phyloP scores from a whole-genome alignment of 1,140 invertebrate species.

The Pseudomyrmex dendroicus region DNA sequence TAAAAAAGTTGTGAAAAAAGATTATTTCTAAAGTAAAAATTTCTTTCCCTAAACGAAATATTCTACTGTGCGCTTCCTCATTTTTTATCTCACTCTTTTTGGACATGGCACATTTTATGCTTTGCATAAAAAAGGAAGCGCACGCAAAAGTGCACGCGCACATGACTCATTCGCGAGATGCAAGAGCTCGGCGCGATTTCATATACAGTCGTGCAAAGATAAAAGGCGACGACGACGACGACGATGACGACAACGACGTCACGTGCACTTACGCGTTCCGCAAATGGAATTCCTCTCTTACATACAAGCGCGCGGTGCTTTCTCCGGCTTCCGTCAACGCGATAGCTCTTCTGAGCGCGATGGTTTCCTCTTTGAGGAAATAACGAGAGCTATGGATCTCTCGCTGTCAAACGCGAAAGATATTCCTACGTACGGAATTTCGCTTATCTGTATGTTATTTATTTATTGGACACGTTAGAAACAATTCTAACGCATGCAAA shows the following conservation, averaged over 20 bases:
- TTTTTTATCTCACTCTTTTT: background rate
- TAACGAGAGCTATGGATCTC: background rate
- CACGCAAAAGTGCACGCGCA: background rate
- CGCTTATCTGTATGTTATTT: background rate
- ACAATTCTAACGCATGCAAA: background rate
- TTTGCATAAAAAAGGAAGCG: background rate
- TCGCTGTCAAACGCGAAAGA: background rate
- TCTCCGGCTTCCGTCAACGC: background rate
- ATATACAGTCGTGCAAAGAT: background rate
- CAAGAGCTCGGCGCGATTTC: background rate
- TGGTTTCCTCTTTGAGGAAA: background rate
- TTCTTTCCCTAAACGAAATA: too few species aligned
- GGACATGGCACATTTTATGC: too few species aligned
- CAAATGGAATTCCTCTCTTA: slow-evolving; percentile 35
- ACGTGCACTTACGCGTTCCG: slow-evolving; percentile 9
- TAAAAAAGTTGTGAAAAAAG: too few species aligned
- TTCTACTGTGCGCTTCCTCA: too few species aligned
- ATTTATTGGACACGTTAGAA: slow-evolving; percentile 28
- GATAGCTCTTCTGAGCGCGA: background rate
- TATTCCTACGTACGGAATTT: background rate
- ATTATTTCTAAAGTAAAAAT: too few species aligned
- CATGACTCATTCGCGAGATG: slow-evolving; percentile 6
- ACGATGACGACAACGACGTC: background rate
- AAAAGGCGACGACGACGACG: slow-evolving; percentile 4
- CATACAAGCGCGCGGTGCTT: background rate